Conservation (phyloP, 2,888 invertebrate species). For the Antitype chi region DNA sequence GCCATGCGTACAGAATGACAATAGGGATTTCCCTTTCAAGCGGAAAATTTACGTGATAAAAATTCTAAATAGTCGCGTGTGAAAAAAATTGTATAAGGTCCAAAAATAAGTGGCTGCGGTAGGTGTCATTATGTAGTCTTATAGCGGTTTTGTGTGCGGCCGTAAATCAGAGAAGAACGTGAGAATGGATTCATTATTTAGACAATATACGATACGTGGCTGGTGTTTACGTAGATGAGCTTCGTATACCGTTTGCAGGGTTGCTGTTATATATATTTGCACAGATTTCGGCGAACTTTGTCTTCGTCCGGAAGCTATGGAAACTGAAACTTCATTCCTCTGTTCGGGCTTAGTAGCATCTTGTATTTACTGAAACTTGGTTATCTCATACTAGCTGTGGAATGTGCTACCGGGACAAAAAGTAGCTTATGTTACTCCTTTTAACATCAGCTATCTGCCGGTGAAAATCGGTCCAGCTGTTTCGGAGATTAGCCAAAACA, state of each 20-base stretch:
- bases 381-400: background rate
- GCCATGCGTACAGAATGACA: constrained; percentile 86
- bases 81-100: constrained; percentile 88
- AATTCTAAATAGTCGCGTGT: constrained; percentile 89
- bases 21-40: constrained; percentile 90
- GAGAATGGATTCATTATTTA: constrained; percentile 87
- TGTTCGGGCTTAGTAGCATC: background rate
- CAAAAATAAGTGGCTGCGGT: constrained; percentile 89
- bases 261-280: constrained; percentile 50
- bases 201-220: constrained; percentile 77
- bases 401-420: no score
- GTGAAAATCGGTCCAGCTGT: no score
- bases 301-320: constrained; percentile 29
- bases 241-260: constrained; percentile 59
- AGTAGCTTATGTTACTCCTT: no score
- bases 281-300: constrained; percentile 50
- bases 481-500: no score
- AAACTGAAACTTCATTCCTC: constrained; percentile 36
- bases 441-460: no score
- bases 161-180: constrained; percentile 88
- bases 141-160: constrained; percentile 82
- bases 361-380: background rate
- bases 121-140: constrained; percentile 88
- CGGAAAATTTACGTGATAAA: constrained; percentile 90
- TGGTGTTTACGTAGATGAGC: constrained; percentile 70